Percentiles rank a stretch among this genome's conserved stretches.
These are phyloP conservation scores for Acromyrmex charruanus DNA, from an alignment of 1,140 invertebrate genomes.

Conservation along the genomic window DNA sequence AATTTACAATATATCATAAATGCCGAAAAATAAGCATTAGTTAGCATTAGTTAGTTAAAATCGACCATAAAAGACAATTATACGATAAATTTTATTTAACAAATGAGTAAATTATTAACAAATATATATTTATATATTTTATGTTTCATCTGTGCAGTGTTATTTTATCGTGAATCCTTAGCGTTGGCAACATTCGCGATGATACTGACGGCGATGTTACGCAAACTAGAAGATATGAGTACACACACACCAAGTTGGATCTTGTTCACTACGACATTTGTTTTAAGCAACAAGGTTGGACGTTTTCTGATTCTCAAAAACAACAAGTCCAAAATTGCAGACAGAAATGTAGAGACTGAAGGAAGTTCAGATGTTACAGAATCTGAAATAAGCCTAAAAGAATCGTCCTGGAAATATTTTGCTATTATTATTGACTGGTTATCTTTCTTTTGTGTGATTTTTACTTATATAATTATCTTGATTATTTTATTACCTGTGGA, in stretches of 20 bases:
- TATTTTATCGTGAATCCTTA: slow-evolving; percentile 85
- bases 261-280: slow-evolving; percentile 63
- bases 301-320: slow-evolving; percentile 74
- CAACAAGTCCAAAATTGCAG: slow-evolving; percentile 60
- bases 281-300: slow-evolving; percentile 74
- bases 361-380: slow-evolving; percentile 64
- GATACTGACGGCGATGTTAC: slow-evolving; percentile 82
- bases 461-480: slow-evolving; percentile 78
- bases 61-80: too few relatives aligned
- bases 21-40: too few relatives aligned
- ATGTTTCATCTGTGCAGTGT: slow-evolving; percentile 74
- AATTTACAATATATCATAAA: too few relatives aligned
- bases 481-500: slow-evolving; percentile 68
- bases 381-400: neutral
- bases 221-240: slow-evolving; percentile 78
- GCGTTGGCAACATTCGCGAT: slow-evolving; percentile 84
- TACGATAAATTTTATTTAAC: too few relatives aligned
- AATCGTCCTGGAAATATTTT: slow-evolving; percentile 76
- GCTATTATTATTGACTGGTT: slow-evolving; percentile 80
- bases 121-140: neutral
- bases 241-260: slow-evolving; percentile 78
- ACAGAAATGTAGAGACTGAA: slow-evolving; percentile 57
- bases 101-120: too few relatives aligned
- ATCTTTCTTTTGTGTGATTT: slow-evolving; percentile 68
- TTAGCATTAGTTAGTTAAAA: too few relatives aligned